Percentiles rank a stretch among this genome's conserved stretches.
Conservation (phyloP, 2,888 invertebrate species). For the Crioceris asparagi region DNA sequence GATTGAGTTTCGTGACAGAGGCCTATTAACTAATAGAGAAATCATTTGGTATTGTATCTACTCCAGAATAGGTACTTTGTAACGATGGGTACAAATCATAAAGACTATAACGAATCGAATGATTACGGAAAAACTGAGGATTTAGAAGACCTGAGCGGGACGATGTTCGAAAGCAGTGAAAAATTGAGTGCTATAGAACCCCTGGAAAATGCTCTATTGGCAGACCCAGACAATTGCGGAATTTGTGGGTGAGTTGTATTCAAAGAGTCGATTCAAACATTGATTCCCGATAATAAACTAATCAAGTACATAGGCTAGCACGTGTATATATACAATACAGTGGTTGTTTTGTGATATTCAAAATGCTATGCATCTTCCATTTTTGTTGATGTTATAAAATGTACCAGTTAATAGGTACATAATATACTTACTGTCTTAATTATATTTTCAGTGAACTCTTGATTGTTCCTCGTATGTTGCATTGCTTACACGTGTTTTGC, state of each 20-base stretch:
- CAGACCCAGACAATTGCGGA: conserved; percentile 37
- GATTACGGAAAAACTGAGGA: conserved; percentile 29
- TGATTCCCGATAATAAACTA: too few species aligned
- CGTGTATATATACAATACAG: too few species aligned
- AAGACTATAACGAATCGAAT: conserved; percentile 27
- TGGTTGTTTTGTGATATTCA: too few species aligned
- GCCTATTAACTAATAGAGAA: conserved; percentile 26
- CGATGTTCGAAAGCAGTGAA: conserved; percentile 34
- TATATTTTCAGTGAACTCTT: conserved; percentile 32
- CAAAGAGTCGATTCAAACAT: too few species aligned
- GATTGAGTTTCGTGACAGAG: conserved; percentile 31
- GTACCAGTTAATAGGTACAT: too few species aligned
- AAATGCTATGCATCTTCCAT: too few species aligned
- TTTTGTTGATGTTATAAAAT: too few species aligned
- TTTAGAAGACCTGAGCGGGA: conserved; percentile 30
- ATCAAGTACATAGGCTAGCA: too few species aligned
- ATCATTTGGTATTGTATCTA: conserved; percentile 19
- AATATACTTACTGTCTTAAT: too few species aligned
- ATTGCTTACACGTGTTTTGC: conserved; percentile 93
- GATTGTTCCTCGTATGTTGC: conserved; percentile 75
- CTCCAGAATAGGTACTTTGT: conserved; percentile 14
- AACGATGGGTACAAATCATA: conserved; percentile 29
- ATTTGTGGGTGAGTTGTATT: conserved; percentile 39
- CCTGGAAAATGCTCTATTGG: conserved; percentile 35
- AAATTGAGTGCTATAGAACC: conserved; percentile 33